A percentile compares a stretch with the other conserved stretches of the same genome.
Conservation (phyloP, 2,797 vertebrate genomes). For the Tamandua tetradactyla region DNA sequence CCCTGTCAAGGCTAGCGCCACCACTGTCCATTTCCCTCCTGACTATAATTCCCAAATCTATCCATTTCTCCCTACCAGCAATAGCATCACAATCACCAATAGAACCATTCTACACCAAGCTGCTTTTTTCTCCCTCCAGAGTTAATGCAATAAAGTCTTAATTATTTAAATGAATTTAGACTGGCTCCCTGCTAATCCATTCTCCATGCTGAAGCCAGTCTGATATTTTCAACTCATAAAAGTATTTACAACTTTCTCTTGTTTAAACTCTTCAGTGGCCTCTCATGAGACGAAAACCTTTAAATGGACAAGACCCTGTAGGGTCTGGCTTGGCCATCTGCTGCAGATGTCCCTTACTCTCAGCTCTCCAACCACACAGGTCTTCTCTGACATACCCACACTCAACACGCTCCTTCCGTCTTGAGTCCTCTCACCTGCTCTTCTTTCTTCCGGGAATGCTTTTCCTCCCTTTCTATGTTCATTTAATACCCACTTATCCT, state of each 20-base stretch:
- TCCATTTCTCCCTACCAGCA: not conserved
- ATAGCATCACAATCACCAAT: not conserved
- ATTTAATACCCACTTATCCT: not conserved
- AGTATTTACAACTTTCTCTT: not conserved
- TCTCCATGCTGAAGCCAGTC: not conserved
- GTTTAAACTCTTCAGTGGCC: not conserved
- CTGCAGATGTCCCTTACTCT: not conserved
- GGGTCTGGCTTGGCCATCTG: not conserved
- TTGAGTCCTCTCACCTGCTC: not conserved
- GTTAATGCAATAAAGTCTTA: conserved; percentile 54
- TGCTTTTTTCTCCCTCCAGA: not conserved
- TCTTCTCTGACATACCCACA: not conserved
- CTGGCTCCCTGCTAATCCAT: not conserved
- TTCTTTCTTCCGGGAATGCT: not conserved
- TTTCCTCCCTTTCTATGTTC: not conserved
- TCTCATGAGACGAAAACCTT: not conserved
- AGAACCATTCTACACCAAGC: not conserved
- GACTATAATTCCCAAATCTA: not conserved
- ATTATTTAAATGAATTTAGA: conserved; percentile 16
- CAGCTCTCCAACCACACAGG: not conserved
- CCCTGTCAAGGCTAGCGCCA: not conserved
- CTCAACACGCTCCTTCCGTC: not conserved
- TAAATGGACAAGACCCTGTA: not conserved
- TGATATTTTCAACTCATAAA: conserved; percentile 7
- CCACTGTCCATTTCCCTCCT: not conserved